phyloP scores from a whole-genome alignment of 1,140 invertebrate genomes.

The Orchestia grillus region DNA sequence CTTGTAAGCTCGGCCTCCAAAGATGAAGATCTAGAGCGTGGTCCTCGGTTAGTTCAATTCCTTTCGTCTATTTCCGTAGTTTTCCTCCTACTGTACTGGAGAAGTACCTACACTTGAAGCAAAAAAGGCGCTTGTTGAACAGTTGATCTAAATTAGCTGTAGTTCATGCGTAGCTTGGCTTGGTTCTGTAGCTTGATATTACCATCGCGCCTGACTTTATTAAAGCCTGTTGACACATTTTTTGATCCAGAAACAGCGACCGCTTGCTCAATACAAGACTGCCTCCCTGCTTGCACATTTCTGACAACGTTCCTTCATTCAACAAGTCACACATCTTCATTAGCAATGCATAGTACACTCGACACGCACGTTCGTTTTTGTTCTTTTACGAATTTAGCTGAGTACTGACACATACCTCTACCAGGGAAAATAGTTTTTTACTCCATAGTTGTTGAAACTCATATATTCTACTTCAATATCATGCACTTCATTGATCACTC shows the following conservation, averaged over 20 bases:
- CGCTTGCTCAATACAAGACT: conserved; percentile 19
- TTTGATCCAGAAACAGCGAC: background rate
- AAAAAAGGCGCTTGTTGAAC: background rate
- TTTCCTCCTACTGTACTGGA: background rate
- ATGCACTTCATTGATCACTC: background rate
- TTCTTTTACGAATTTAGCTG: background rate
- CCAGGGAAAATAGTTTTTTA: background rate
- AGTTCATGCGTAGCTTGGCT: conserved; percentile 24
- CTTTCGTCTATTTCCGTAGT: conserved; percentile 14
- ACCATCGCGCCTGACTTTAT: background rate
- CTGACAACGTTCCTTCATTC: background rate
- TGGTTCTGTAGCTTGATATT: conserved; percentile 29
- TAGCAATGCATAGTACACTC: background rate
- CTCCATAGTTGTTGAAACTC: background rate
- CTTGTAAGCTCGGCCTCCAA: conserved; percentile 57
- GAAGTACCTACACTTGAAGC: conserved; percentile 9
- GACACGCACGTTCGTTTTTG: background rate
- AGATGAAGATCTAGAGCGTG: conserved; percentile 32
- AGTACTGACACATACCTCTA: background rate
- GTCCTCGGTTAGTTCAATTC: conserved; percentile 39
- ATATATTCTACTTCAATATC: background rate
- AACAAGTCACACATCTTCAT: background rate
- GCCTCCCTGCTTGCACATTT: conserved; percentile 22
- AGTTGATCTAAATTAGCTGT: background rate
- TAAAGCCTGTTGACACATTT: background rate